These are phyloP conservation scores for Hypolimnas misippus DNA, from an alignment of 2,888 invertebrate genomes.

Conservation along the genomic window DNA sequence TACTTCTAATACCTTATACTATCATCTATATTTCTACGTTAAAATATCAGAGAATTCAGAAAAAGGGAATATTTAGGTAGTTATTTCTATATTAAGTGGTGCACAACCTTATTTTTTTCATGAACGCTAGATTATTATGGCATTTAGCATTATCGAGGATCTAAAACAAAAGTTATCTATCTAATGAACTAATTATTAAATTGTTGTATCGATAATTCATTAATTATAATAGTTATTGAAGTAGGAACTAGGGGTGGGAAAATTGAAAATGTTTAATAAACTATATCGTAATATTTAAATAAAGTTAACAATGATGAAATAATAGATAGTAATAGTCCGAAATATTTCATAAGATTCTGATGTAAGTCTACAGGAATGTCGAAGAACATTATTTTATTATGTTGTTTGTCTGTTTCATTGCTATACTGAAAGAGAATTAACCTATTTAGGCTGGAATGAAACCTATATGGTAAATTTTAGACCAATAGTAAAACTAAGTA, in stretches of 20 bases:
- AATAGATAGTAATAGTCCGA: slow-evolving; percentile 46
- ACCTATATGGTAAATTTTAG: slow-evolving; percentile 66
- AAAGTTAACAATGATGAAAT: slow-evolving; percentile 43
- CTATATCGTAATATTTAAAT: slow-evolving; percentile 42
- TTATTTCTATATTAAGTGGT: slow-evolving; percentile 80
- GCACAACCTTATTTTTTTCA: slow-evolving; percentile 83
- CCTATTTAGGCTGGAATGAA: slow-evolving; percentile 80
- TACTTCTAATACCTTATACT: slow-evolving; percentile 75
- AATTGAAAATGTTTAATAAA: slow-evolving; percentile 46
- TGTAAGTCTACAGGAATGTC: slow-evolving; percentile 56
- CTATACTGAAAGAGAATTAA: slow-evolving; percentile 68
- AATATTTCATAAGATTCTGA: slow-evolving; percentile 52
- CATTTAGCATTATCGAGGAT: slow-evolving; percentile 73
- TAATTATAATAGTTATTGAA: slow-evolving; percentile 58
- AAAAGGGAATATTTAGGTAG: slow-evolving; percentile 80
- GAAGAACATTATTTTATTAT: slow-evolving; percentile 44
- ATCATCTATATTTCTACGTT: slow-evolving; percentile 75
- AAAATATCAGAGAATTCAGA: slow-evolving; percentile 84
- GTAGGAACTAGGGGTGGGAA: slow-evolving; percentile 74
- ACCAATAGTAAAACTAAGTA: slow-evolving; percentile 72
- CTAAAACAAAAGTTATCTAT: slow-evolving; percentile 66
- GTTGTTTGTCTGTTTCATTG: slow-evolving; percentile 60
- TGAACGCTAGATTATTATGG: slow-evolving; percentile 81
- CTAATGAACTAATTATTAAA: slow-evolving; percentile 65
- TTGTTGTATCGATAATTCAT: slow-evolving; percentile 60